Evolutionary conservation across 2,888 invertebrate species (phyloP), one percentile per base, ranked within the genome.

Genomic region (Microplitis deprimator): DNA sequence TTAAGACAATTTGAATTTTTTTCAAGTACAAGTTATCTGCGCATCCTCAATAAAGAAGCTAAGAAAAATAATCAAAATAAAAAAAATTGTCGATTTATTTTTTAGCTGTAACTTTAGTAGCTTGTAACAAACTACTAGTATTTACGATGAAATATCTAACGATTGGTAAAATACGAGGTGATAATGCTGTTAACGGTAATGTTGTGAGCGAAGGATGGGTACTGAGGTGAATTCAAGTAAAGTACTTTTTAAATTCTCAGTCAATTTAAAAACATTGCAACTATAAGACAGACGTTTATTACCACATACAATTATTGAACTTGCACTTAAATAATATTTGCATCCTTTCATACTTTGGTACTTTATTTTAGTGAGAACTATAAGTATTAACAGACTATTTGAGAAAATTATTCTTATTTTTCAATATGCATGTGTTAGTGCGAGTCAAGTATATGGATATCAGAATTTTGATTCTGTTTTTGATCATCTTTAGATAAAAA

Each of bases 231-330:
- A 79, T 76, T 79, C 78, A 81, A 81, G 81, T 84, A 85, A 79
- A 82, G 81, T 82, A 77, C 82, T 80, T 84, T 85, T 83, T 83
- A 50, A 85, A 84, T 85, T 84, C 84, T 79, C 79, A 77, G 82
- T 68, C 71, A 80, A 80, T 81, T 79, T 79, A 78, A 50, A 29
- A 76, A 77, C 76, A 79, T 79, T 75, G 70, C 62, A 85, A 84
- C 85, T 86, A 50, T 50, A 86, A 87, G 85, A 83, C 83, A 82
- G 83, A 84, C 83, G 84, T 87, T 88, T 87, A 88, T 86, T 83
- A 82, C 85, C 87, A 85, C 83, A 84, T 87, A 87, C 87, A 87
- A 88, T 87, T 87, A 87, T 87, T 85, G 82, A 85, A 83, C 85
- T 87, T 87, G 87, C 85, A 86, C 76, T 78, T 77, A 79, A 76